Evolutionary conservation across 1,140 invertebrate genomes (phyloP).

Genomic region (Nymphalis io): DNA sequence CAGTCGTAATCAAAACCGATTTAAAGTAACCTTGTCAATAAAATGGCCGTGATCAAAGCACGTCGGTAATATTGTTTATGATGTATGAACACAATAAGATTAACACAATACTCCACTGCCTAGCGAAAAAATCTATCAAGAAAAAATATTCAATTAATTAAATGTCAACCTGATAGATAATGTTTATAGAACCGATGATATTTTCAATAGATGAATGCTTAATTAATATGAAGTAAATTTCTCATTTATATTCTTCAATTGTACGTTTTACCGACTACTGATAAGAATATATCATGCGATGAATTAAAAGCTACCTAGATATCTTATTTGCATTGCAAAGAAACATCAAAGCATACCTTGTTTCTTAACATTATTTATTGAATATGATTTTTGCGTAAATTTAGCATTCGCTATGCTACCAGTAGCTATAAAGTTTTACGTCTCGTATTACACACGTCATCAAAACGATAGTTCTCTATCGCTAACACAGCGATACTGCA

Average conservation of each 20-base stretch:
- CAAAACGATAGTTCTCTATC: conserved; percentile 46
- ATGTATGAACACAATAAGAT: not conserved
- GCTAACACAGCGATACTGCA: conserved; percentile 45
- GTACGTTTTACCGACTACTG: not conserved
- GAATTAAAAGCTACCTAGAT: not conserved
- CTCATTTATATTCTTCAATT: conserved; percentile 3
- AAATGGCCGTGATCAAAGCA: conserved; percentile 43
- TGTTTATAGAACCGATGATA: not conserved
- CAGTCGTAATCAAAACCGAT: conserved; percentile 56
- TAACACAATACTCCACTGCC: not conserved
- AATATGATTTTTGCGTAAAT: not conserved
- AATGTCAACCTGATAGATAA: too few relatives aligned
- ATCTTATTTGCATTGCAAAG: not conserved
- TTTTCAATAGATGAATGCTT: too few relatives aligned
- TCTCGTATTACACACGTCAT: conserved; percentile 45
- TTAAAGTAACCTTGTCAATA: conserved; percentile 50
- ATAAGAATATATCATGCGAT: conserved; percentile 6
- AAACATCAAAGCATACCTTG: not conserved
- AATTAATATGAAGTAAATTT: too few relatives aligned
- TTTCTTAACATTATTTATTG: not conserved
- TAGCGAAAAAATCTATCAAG: not conserved
- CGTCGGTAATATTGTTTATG: conserved; percentile 15
- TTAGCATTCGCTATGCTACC: not conserved
- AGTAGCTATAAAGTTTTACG: not conserved
- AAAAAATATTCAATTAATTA: not conserved